These are phyloP conservation scores for Antheraea pernyi DNA, from an alignment of 1,140 invertebrate genomes.

Conservation along the genomic window DNA sequence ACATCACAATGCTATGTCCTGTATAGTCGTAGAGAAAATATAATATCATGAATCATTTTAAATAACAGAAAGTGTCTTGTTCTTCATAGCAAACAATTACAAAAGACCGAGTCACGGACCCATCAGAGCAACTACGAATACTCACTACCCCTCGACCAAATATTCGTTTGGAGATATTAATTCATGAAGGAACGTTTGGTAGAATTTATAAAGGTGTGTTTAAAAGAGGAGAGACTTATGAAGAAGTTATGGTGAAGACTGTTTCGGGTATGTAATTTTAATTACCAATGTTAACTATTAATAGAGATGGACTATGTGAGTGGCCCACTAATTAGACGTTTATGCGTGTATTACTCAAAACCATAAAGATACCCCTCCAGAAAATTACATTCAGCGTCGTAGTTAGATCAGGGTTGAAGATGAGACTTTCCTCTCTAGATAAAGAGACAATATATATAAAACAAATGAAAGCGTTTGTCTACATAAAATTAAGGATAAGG, in stretches of 20 bases:
- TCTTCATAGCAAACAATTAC: constrained; percentile 56
- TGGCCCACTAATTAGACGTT: background rate
- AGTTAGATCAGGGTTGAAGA: no score
- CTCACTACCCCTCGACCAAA: constrained; percentile 84
- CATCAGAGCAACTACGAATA: constrained; percentile 84
- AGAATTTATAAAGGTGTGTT: constrained; percentile 88
- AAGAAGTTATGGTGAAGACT: constrained; percentile 92
- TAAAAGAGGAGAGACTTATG: constrained; percentile 83
- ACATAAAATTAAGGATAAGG: no score
- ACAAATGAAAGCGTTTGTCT: no score
- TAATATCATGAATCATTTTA: no score
- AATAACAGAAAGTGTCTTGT: background rate
- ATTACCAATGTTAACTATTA: background rate
- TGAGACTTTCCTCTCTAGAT: no score
- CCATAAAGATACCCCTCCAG: no score
- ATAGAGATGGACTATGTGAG: background rate
- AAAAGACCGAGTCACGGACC: constrained; percentile 76
- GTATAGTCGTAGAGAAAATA: no score
- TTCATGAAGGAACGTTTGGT: constrained; percentile 91
- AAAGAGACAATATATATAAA: no score
- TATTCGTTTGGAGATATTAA: constrained; percentile 82
- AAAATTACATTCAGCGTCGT: no score
- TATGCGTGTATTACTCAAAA: no score
- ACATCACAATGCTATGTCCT: no score
- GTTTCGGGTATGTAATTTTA: constrained; percentile 83